Evolutionary conservation across 2,797 vertebrate genomes (phyloP).

Genomic region (Mormyrops boulengeri): DNA sequence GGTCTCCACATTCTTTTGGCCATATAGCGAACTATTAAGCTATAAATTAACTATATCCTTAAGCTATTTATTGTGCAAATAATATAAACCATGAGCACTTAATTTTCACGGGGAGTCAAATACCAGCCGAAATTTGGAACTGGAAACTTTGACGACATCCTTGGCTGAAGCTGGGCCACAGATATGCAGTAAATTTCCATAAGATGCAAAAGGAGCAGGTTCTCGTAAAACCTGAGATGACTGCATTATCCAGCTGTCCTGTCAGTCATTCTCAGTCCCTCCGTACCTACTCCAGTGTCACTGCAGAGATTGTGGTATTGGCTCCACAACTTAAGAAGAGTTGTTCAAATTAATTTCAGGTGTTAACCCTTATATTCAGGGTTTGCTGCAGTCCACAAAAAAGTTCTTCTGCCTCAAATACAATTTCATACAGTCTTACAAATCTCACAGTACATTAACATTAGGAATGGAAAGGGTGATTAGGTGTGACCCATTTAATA

Average conservation of each 20-base stretch:
- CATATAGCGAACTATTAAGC: not conserved
- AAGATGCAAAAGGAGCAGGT: not conserved
- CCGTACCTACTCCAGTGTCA: not conserved
- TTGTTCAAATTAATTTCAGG: not conserved
- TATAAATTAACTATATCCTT: not conserved
- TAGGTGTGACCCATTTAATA: not conserved
- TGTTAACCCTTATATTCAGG: not conserved
- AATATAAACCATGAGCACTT: not conserved
- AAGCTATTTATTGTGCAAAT: not conserved
- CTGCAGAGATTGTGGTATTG: not conserved
- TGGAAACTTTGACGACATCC: not conserved
- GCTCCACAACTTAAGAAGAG: not conserved
- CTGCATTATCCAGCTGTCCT: not conserved
- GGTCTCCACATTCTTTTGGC: not conserved
- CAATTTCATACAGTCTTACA: not conserved
- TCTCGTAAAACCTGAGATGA: not conserved
- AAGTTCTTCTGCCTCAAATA: not conserved
- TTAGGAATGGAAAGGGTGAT: not conserved
- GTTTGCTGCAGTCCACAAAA: not conserved
- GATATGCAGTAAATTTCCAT: not conserved
- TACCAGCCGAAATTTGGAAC: not conserved
- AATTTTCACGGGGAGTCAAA: not conserved
- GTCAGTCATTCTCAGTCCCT: not conserved
- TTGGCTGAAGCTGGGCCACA: not conserved
- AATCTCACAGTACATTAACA: not conserved